Evolutionary conservation across 1,140 invertebrate genomes (phyloP).

Genomic region (Camponotus pennsylvanicus): DNA sequence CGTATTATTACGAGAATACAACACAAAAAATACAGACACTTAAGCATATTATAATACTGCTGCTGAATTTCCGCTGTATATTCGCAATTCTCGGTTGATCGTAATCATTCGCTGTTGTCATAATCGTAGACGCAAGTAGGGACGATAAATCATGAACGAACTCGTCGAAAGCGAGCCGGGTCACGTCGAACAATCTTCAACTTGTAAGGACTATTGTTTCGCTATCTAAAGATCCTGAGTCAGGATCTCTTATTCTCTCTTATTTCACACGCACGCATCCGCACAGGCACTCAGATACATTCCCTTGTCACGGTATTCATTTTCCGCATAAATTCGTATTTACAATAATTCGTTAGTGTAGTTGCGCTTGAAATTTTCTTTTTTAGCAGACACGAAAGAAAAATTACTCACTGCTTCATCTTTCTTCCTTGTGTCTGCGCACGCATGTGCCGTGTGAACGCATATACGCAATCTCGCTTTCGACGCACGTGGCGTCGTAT

Average conservation of each 20-base stretch:
- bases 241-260: slow-evolving; percentile 36
- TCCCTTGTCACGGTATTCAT: slow-evolving; percentile 56
- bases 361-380: slow-evolving; percentile 65
- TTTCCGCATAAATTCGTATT: slow-evolving; percentile 76
- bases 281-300: slow-evolving; percentile 15
- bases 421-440: slow-evolving; percentile 23
- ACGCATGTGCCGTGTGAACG: not conserved
- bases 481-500: not conserved
- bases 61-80: slow-evolving; percentile 59
- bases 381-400: slow-evolving; percentile 59
- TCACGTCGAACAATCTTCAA: slow-evolving; percentile 53
- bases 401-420: slow-evolving; percentile 51
- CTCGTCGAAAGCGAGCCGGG: slow-evolving; percentile 64
- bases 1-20: slow-evolving; percentile 52
- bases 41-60: slow-evolving; percentile 81
- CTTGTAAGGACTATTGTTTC: slow-evolving; percentile 45
- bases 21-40: slow-evolving; percentile 76
- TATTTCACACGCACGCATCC: not conserved
- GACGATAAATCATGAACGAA: slow-evolving; percentile 65
- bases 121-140: slow-evolving; percentile 48
- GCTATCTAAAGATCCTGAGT: slow-evolving; percentile 67
- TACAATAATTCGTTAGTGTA: slow-evolving; percentile 80
- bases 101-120: slow-evolving; percentile 50
- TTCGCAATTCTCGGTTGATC: slow-evolving; percentile 63
- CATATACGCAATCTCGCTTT: slow-evolving; percentile 7